Evolutionary conservation across 1,140 invertebrate species (phyloP), one percentile per base, ranked within the genome.

Genomic region (Hormaphis cornu): DNA sequence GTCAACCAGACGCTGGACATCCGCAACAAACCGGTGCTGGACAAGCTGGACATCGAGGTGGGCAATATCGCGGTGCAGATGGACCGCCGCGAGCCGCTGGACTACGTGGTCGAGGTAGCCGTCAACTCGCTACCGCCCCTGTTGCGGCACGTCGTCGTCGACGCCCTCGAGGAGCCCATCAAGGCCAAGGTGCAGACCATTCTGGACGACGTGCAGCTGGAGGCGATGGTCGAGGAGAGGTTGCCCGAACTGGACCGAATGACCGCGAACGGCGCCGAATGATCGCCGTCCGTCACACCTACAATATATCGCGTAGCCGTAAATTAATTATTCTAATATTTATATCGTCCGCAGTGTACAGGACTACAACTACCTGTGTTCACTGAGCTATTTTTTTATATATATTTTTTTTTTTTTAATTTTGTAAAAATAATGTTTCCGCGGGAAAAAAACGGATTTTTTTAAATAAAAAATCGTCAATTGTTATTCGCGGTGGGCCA

Each of bases 41-140:
- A 87, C 73, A 83, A 88, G 69, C 79, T 93, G 14, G 84, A 91
- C 73, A 78, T 93, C 16, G 87, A 89, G 77, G 76, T 92, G 72
- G 90, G 90, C 14, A 91, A 90, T 74, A 89, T 91, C 70, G 59
- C 26, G 4, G 73, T 78, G 30, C 71, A 76, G 24, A 77, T 90
- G 73, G 89, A 89, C 6, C 26, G 72, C 10, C 86, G 87, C 1
- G 89, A 89, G 37, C 90, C 87, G 0, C 61, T 90, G 10, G 89
- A 92, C 77, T 90, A 90, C 75, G 73, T 88, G 3, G 79, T 90
- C 50, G 89, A 92, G 78, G 37, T 71, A 10, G 82, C 80, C 1
- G 80, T 92, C 1, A 93, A 92, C 76, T 79, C 90, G 70, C 72
- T 91, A 40, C 89, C 90, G 1, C 90, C 91, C 80, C 77, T 92